Base-by-base conservation (phyloP, 2,113 vertebrate genomes). In the Varanus komodoensis region DNA sequence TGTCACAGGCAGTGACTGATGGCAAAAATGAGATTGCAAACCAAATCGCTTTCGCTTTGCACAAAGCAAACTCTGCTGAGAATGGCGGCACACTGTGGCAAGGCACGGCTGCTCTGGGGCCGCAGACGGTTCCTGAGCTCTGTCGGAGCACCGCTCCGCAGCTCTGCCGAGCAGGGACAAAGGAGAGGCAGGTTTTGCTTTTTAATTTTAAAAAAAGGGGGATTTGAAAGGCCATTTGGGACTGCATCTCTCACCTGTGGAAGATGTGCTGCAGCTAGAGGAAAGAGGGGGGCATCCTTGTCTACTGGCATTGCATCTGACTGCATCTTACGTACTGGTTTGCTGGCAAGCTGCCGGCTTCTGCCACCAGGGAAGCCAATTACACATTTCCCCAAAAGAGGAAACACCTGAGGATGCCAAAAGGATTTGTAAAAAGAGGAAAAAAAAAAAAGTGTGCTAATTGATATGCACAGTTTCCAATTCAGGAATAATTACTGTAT, bases 21-120 rank as follows among this genome's bases (percentile, higher is more conserved):
- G 95, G 92, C 4, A 3, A 89, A 93, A 95, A 91, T 84, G 93
- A 95, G 95, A 95, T 91, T 95, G 95, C 95, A 94, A 96, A 95
- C 57, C 54, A 92, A 95, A 95, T 95, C 92, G 78, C 94, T 96
- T 95, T 94, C 64, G 1, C 94, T 94, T 94, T 90, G 77, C 93
- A 92, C 89, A 93, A 93, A 95, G 94, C 93, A 94, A 93, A 94
- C 95, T 90, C 93, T 50, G 82, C 92, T 0, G 23, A 90, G 11
- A 17, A 44, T 3, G 23, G 14, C 87, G 88, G 69, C 23, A 71
- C 91, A 80, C 90, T 23, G 67, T 50, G 48, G 34, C 73, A 82
- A 90, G 74, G 68, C 67, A 75, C 64, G 17, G 27, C 82, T 57
- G 32, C n/a, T 80, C 75, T 21, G 74, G 61, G 17, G n/a, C 23